phyloP scores from a whole-genome alignment of 2,113 vertebrate species.

The Syngnathus scovelli region DNA sequence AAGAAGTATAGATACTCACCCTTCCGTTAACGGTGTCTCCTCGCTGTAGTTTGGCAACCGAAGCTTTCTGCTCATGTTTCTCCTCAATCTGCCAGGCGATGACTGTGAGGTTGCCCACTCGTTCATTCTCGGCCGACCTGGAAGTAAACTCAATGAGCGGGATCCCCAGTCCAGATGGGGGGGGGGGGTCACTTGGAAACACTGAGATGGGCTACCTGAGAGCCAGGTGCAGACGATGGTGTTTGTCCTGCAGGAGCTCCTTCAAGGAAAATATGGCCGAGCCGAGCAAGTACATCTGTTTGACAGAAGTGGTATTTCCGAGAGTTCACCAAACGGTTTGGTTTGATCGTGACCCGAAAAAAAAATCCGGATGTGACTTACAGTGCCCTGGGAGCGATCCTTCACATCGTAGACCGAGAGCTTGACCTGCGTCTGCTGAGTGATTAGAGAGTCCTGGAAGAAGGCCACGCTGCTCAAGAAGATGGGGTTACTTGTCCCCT shows the following conservation, averaged over 20 bases:
- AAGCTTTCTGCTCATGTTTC: constrained; percentile 83
- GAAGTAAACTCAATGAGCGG: not conserved
- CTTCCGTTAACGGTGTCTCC: constrained; percentile 88
- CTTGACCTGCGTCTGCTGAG: constrained; percentile 96
- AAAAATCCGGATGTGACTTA: constrained; percentile 56
- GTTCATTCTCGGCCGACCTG: constrained; percentile 91
- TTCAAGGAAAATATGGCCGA: constrained; percentile 89
- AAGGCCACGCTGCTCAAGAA: constrained; percentile 97
- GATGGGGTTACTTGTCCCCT: constrained; percentile 97
- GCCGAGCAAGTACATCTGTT: constrained; percentile 95
- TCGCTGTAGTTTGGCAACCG: constrained; percentile 76
- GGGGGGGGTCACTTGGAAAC: not conserved
- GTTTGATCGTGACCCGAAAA: not conserved
- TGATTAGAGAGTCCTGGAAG: constrained; percentile 96
- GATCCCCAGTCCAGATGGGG: not conserved
- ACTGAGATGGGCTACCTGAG: constrained; percentile 75
- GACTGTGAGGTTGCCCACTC: constrained; percentile 91
- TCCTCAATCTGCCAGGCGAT: constrained; percentile 98
- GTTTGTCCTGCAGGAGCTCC: constrained; percentile 89
- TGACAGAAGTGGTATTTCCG: not conserved
- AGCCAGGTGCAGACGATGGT: constrained; percentile 87
- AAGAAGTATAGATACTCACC: constrained; percentile 54
- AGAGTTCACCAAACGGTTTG: not conserved
- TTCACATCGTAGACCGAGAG: constrained; percentile 97
- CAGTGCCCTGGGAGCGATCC: constrained; percentile 97